Evolutionary conservation across 2,797 vertebrate genomes (phyloP).

Genomic region (Zalophus californianus): DNA sequence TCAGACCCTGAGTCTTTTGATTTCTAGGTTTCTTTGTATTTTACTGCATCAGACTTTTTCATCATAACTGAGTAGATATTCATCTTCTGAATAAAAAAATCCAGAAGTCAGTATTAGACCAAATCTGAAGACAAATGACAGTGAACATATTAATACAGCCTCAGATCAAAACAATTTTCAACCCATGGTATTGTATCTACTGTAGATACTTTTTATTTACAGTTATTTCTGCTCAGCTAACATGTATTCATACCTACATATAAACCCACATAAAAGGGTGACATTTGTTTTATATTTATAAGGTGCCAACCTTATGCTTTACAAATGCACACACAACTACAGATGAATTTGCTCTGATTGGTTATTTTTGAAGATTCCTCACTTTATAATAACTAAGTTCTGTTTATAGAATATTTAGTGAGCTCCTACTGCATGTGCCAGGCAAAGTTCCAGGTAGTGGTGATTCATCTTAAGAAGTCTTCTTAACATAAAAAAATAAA

Average conservation of each 20-base stretch:
- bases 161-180: conserved; percentile 21
- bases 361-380: neutral
- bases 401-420: neutral
- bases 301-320: neutral
- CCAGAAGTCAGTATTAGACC: conserved; percentile 64
- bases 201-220: neutral
- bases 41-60: conserved; percentile 6
- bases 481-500: neutral
- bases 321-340: neutral
- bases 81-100: conserved; percentile 67
- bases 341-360: neutral
- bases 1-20: neutral
- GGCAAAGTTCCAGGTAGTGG: neutral
- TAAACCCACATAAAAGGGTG: neutral
- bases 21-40: neutral
- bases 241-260: neutral
- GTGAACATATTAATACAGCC: neutral
- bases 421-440: neutral
- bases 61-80: conserved; percentile 22
- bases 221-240: neutral
- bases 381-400: neutral
- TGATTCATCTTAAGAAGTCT: neutral
- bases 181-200: neutral
- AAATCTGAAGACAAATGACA: conserved; percentile 22
- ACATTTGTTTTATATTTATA: neutral